Conservation (phyloP, 2,888 invertebrate genomes). For the Idaea biselata region DNA sequence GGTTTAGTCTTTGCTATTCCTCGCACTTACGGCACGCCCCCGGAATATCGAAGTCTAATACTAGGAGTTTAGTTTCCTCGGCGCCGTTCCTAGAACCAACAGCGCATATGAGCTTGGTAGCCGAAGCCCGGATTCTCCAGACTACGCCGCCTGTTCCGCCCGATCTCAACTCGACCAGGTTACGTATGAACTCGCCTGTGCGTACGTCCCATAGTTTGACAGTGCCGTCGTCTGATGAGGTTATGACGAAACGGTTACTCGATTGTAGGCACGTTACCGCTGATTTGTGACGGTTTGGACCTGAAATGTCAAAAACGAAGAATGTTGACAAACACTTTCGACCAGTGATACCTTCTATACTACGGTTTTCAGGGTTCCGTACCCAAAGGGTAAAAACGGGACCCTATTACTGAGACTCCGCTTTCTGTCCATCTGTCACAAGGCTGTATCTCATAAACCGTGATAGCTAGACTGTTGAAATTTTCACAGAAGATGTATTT, state of each 20-base stretch:
- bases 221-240: conserved; percentile 99
- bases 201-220: conserved; percentile 99
- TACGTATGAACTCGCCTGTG: conserved; percentile 97
- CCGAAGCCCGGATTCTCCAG: conserved; percentile 96
- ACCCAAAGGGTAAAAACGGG: no score
- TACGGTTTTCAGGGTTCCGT: no score
- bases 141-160: conserved; percentile 99
- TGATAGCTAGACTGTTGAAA: no score
- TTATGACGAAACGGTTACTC: conserved; percentile 97
- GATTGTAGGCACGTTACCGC: conserved; percentile 99
- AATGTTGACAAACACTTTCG: not conserved
- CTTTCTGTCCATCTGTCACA: no score
- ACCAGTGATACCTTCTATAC: no score
- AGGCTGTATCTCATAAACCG: no score
- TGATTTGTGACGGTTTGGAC: conserved; percentile 97
- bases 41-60: conserved; percentile 97
- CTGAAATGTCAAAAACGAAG: conserved; percentile 64
- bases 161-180: conserved; percentile 95
- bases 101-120: conserved; percentile 98
- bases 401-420: no score
- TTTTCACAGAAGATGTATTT: no score
- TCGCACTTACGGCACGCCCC: conserved; percentile 82
- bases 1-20: conserved; percentile 74
- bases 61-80: conserved; percentile 98
- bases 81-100: conserved; percentile 99